Evolutionary conservation across 2,888 invertebrate genomes (phyloP), one percentile per base, ranked within the genome.

Genomic region (Oligia fasciuncula): DNA sequence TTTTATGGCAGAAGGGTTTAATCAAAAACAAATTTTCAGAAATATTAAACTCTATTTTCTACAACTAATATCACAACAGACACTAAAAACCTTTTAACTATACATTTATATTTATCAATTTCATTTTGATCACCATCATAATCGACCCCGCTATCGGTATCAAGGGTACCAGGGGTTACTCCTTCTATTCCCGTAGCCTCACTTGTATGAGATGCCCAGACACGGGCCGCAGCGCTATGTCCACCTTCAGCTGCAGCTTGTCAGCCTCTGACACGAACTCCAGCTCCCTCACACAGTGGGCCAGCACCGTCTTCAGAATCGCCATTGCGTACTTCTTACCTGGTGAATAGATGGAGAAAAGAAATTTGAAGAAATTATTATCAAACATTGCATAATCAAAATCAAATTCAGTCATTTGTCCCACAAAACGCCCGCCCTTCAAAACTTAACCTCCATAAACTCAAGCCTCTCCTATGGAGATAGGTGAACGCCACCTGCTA

Each of bases 321-420:
- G 92, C 85, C 89, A 95, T 92, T 0, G 95, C 95, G 79, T 95
- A 95, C 76, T 90, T 93, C 83, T 93, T 95, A 77, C 96, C 96
- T 96, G 46, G 19, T 40, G 49, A 49, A 63, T 14, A 54, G 2
- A 69, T 29, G 1, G 2, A n/a, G 17, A 73, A 60, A 60, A 60
- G 2, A 29, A 17, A 4, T 11, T 29, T 29, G 2, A 46, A 19
- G 46, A 46, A 49, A 17, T 60, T 1, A 60, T 60, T n/a, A n/a
- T 3, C 9, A 4, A n/a, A n/a, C 6, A 19, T 29, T 46, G 1
- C 46, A n/a, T n/a, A n/a, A n/a, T n/a, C n/a, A n/a, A n/a, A n/a
- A n/a, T n/a, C n/a, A n/a, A n/a, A n/a, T n/a, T n/a, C n/a, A n/a
- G n/a, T n/a, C n/a, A n/a, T n/a, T n/a, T n/a, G n/a, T n/a, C n/a